Evolutionary conservation across 2,113 vertebrate species (phyloP).

Genomic region (Candoia aspera): DNA sequence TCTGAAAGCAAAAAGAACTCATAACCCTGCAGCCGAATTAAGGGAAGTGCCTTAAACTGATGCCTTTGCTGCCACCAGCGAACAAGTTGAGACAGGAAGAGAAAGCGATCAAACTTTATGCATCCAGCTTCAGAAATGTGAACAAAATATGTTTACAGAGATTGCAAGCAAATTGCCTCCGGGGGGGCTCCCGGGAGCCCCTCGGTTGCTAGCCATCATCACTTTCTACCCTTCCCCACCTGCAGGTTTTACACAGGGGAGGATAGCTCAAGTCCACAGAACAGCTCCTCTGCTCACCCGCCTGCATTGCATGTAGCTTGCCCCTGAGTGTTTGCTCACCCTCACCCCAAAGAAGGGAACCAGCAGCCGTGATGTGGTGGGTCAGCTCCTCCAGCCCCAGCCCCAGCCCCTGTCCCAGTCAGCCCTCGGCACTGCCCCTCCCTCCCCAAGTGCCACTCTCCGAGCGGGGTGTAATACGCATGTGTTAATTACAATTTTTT

Average conservation of each 20-base stretch:
- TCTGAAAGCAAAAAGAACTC: background rate
- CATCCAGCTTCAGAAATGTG: conserved; percentile 25
- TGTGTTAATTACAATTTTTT: conserved; percentile 44
- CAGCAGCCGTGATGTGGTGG: conserved; percentile 26
- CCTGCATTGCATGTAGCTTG: conserved; percentile 18
- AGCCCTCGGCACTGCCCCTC: conserved; percentile 52
- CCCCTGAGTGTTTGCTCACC: background rate
- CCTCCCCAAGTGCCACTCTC: conserved; percentile 70
- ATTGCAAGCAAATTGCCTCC: conserved; percentile 7
- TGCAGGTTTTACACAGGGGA: conserved; percentile 1
- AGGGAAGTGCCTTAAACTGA: conserved; percentile 32
- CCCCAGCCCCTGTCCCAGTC: conserved; percentile 6
- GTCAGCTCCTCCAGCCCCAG: conserved; percentile 24
- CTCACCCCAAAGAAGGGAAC: conserved; percentile 16
- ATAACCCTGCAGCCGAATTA: conserved; percentile 15
- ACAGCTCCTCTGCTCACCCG: conserved; percentile 16
- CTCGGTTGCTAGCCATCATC: background rate
- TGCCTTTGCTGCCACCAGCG: conserved; percentile 38
- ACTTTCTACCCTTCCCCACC: background rate
- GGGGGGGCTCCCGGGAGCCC: conserved; percentile 9
- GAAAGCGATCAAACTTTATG: conserved; percentile 16
- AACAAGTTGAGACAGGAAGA: conserved; percentile 32
- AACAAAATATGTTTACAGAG: conserved; percentile 24
- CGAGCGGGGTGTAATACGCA: conserved; percentile 42
- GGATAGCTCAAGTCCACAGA: background rate